Evolutionary conservation across 2,888 invertebrate species (phyloP), one percentile per base, ranked within the genome.

Genomic region (Euplexia lucipara): DNA sequence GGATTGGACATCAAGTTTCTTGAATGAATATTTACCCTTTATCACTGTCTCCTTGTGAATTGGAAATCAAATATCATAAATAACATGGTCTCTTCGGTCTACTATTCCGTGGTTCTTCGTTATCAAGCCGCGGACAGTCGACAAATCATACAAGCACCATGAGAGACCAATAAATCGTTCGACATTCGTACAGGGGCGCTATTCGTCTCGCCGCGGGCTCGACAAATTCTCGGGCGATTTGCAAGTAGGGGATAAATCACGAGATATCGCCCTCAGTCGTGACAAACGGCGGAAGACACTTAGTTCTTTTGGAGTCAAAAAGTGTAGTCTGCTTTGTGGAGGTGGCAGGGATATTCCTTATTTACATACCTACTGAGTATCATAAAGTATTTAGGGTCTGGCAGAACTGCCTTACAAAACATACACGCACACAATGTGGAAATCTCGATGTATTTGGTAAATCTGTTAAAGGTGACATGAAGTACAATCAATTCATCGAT

Each of bases 151-250:
- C 77, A 76, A 76, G 78, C 75, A 76, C 78, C 78, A 82, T 81
- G 78, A 75, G 83, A 77, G 78, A 75, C 81, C 78, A 79, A 90
- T 92, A 92, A 92, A 92, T 92, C 87, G 85, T 85, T 83, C 77
- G 85, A 87, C 85, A 87, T 83, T 79, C 79, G 77, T 83, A 85
- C 87, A 83, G 77, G 78, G 85, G 82, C 74, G 70, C 89, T 86
- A 91, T 90, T 84, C 88, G 84, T 90, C 88, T 89, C 83, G 82
- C 78, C 84, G 84, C 85, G 79, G 86, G 87, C 88, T 84, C 85
- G 89, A 92, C 92, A 92, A 92, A 92, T 91, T 86, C 90, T 83
- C 86, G 75, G 76, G 68, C 81, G 84, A 83, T 89, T 83, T 72
- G 68, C 82, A 70, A 77, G 76, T 78, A 60, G 73, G 60, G 84